These are phyloP conservation scores for pig (Sus scrofa) DNA, from an alignment of 2,113 vertebrate genomes.

Conservation along the genomic window DNA sequence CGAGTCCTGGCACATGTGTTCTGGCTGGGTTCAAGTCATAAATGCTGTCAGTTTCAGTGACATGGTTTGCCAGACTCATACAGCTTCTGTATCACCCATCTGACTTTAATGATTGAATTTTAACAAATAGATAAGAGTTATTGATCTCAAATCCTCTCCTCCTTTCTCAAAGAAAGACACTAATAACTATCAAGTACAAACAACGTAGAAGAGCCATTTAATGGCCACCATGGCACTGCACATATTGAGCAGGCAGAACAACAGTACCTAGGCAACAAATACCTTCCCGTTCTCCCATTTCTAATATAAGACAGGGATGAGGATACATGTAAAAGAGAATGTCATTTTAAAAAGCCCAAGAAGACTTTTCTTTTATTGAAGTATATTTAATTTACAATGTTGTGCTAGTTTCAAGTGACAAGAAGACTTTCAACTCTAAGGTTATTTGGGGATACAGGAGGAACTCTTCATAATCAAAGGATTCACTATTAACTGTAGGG, in stretches of 20 bases:
- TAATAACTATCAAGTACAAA: not conserved
- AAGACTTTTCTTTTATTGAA: not conserved
- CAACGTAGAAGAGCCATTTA: not conserved
- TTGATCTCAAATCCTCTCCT: not conserved
- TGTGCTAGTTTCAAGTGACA: too few species aligned
- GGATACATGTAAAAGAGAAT: not conserved
- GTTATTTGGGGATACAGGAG: not conserved
- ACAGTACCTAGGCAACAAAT: not conserved
- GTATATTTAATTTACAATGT: too few species aligned
- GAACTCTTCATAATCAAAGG: too few species aligned
- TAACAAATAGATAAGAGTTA: not conserved
- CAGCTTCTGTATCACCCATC: not conserved
- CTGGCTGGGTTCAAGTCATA: too few species aligned
- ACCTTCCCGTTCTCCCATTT: not conserved
- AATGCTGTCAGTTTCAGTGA: not conserved
- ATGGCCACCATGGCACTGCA: not conserved
- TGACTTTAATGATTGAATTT: conserved; percentile 5
- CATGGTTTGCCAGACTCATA: not conserved
- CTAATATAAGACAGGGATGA: too few species aligned
- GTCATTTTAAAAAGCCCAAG: not conserved
- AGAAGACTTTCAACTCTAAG: not conserved
- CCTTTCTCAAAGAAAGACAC: not conserved
- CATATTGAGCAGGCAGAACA: not conserved
- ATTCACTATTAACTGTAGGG: not conserved
- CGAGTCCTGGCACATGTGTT: too few species aligned